Evolutionary conservation across 2,113 vertebrate genomes (phyloP).

Genomic region (Campylomormyrus tamandua): DNA sequence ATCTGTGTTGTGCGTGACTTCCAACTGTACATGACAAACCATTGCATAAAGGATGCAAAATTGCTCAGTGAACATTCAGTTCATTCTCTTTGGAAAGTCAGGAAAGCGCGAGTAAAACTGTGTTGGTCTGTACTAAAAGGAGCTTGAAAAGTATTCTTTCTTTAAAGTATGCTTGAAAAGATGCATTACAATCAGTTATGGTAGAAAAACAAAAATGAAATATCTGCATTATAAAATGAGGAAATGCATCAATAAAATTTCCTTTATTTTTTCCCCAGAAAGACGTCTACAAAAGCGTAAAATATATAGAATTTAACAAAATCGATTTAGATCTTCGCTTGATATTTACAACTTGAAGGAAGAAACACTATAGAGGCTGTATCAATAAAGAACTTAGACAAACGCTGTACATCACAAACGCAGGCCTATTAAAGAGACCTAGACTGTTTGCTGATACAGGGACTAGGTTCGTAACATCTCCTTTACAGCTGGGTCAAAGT

Average conservation of each 20-base stretch:
- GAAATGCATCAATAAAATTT: conserved; percentile 74
- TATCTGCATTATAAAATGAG: conserved; percentile 56
- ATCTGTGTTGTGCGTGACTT: neutral
- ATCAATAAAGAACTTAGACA: conserved; percentile 72
- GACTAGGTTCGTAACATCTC: conserved; percentile 21
- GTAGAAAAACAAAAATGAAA: conserved; percentile 54
- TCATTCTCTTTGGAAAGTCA: conserved; percentile 46
- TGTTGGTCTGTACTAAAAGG: conserved; percentile 41
- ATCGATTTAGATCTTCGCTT: conserved; percentile 78
- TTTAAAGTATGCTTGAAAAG: conserved; percentile 44
- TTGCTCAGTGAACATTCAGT: conserved; percentile 33
- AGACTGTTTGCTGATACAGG: conserved; percentile 25
- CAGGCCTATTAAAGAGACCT: conserved; percentile 17
- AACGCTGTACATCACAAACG: conserved; percentile 35
- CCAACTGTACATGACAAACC: conserved; percentile 6
- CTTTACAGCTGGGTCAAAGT: conserved; percentile 38
- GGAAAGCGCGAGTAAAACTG: conserved; percentile 19
- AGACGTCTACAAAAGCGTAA: conserved; percentile 94
- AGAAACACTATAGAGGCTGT: conserved; percentile 65
- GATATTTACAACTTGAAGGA: conserved; percentile 87
- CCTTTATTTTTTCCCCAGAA: conserved; percentile 79
- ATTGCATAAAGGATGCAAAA: conserved; percentile 29
- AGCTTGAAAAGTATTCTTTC: conserved; percentile 20
- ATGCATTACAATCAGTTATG: conserved; percentile 62
- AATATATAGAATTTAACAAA: conserved; percentile 90